phyloP scores from a whole-genome alignment of 2,113 vertebrate genomes.

The Bungarus multicinctus region DNA sequence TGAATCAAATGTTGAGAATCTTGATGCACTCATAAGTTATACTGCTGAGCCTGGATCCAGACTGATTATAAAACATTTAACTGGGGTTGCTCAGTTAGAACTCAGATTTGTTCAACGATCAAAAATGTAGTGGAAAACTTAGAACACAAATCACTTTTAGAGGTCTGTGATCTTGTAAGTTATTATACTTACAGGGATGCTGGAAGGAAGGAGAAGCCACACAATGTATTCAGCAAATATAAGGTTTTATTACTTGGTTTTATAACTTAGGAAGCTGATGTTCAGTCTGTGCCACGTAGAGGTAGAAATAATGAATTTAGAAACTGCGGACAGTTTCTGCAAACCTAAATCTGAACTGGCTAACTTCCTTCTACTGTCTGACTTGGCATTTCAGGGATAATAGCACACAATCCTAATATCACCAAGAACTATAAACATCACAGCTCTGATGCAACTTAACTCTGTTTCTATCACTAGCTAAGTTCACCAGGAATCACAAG shows the following conservation, averaged over 20 bases:
- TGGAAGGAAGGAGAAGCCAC: neutral
- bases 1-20: neutral
- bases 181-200: constrained; percentile 3
- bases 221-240: neutral
- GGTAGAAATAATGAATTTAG: neutral
- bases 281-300: neutral
- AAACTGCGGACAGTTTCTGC: neutral
- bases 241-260: constrained; percentile 7
- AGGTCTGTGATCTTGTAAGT: constrained; percentile 22
- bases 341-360: neutral
- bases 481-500: neutral
- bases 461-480: neutral
- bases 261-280: neutral
- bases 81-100: constrained; percentile 25
- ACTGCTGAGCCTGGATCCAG: neutral
- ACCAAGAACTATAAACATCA: neutral
- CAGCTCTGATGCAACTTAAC: neutral
- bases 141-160: constrained; percentile 20
- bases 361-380: neutral
- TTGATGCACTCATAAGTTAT: constrained; percentile 27
- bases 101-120: constrained; percentile 28
- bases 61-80: constrained; percentile 38
- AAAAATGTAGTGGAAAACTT: constrained; percentile 12
- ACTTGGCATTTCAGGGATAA: neutral
- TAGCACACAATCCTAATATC: neutral